These are phyloP conservation scores for Bombylius major DNA, from an alignment of 2,888 invertebrate genomes.

Conservation along the genomic window DNA sequence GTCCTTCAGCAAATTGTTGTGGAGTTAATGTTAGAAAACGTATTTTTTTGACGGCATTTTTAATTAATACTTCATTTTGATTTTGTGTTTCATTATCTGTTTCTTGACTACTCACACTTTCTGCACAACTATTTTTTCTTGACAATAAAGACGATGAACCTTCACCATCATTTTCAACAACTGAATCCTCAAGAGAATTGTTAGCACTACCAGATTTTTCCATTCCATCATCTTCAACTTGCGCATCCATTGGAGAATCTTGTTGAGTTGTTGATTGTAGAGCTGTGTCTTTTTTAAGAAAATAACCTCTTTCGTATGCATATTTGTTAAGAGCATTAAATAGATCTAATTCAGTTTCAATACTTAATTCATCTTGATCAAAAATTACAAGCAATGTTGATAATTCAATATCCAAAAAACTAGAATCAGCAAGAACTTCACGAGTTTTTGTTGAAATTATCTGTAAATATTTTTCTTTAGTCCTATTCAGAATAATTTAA, in stretches of 20 bases:
- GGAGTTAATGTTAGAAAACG: constrained; percentile 67
- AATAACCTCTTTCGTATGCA: constrained; percentile 42
- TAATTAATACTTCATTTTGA: constrained; percentile 36
- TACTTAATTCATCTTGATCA: constrained; percentile 58
- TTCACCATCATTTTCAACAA: constrained; percentile 9
- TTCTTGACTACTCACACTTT: constrained; percentile 8
- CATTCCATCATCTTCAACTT: constrained; percentile 17
- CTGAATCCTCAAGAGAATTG: constrained; percentile 18
- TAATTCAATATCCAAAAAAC: constrained; percentile 65
- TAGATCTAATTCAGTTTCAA: constrained; percentile 63
- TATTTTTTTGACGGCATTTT: constrained; percentile 61
- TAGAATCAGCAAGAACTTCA: constrained; percentile 59
- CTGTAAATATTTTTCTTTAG: constrained; percentile 31
- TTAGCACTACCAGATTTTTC: constrained; percentile 16
- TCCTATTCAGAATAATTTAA: not conserved
- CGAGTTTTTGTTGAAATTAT: constrained; percentile 65
- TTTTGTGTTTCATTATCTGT: constrained; percentile 27
- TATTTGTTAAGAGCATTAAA: constrained; percentile 62
- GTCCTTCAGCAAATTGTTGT: constrained; percentile 72
- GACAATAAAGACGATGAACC: constrained; percentile 11
- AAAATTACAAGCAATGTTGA: constrained; percentile 62
- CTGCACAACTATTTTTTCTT: not conserved
- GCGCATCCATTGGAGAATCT: constrained; percentile 13
- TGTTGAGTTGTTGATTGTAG: constrained; percentile 1
- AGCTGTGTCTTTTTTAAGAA: constrained; percentile 6